phyloP scores from a whole-genome alignment of 2,797 vertebrate genomes.

The Gephyroberyx darwinii region DNA sequence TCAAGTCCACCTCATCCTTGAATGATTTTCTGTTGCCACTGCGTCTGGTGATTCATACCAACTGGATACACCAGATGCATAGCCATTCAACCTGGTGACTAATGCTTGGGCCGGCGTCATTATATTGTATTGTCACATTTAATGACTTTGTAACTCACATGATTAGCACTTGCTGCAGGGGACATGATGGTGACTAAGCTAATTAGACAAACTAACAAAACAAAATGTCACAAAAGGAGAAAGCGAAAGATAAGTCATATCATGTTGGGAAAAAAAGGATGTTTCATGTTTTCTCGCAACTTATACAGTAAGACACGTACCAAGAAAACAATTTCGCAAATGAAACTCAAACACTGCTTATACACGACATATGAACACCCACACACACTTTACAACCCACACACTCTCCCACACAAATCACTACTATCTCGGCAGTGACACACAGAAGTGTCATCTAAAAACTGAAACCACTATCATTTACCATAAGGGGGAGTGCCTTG shows the following conservation, averaged over 20 bases:
- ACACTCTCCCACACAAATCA: conserved; percentile 56
- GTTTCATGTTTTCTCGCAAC: conserved; percentile 39
- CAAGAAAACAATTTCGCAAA: conserved; percentile 52
- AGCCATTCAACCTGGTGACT: conserved; percentile 41
- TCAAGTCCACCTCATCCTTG: conserved; percentile 50
- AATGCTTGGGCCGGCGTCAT: conserved; percentile 17
- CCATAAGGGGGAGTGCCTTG: conserved; percentile 71
- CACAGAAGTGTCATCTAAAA: conserved; percentile 70
- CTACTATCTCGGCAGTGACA: conserved; percentile 53
- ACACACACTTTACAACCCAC: conserved; percentile 31
- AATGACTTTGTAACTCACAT: not conserved
- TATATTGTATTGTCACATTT: conserved; percentile 23
- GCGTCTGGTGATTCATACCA: conserved; percentile 62
- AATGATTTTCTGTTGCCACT: conserved; percentile 37
- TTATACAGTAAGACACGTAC: conserved; percentile 20
- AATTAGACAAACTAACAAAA: not conserved
- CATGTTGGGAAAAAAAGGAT: conserved; percentile 7
- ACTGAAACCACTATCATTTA: conserved; percentile 80
- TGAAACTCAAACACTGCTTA: conserved; percentile 40
- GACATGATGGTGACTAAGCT: conserved; percentile 4
- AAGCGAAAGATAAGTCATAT: not conserved
- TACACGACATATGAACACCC: conserved; percentile 30
- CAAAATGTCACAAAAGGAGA: conserved; percentile 23
- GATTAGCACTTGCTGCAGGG: not conserved
- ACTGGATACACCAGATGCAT: conserved; percentile 53